A percentile compares a stretch with the other conserved stretches of the same genome.
Conservation (phyloP, 2,797 vertebrate genomes). For the Eulemur mongoz region DNA sequence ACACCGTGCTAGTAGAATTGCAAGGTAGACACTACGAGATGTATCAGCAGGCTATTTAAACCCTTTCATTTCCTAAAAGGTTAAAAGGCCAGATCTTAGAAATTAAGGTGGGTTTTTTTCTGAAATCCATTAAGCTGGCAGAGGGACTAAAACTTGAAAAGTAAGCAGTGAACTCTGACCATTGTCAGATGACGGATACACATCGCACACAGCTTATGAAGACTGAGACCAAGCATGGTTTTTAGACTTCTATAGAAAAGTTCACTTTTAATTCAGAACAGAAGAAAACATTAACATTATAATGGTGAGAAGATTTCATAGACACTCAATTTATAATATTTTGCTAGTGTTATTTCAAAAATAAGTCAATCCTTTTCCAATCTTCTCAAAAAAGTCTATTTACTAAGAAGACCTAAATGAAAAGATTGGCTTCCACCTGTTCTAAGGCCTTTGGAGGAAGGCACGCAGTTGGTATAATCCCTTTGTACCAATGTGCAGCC, state of each 20-base stretch:
- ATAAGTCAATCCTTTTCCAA: neutral
- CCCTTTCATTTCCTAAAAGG: slow-evolving; percentile 72
- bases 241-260: neutral
- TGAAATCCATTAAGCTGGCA: slow-evolving; percentile 27
- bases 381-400: neutral
- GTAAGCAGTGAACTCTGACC: neutral
- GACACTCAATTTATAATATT: neutral
- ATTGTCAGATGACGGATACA: neutral
- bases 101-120: neutral
- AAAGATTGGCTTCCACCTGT: neutral
- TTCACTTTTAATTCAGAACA: neutral
- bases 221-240: neutral
- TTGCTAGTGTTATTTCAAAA: slow-evolving; percentile 7
- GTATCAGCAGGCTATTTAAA: slow-evolving; percentile 54
- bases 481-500: neutral
- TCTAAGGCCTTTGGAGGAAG: neutral
- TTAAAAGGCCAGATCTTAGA: slow-evolving; percentile 66
- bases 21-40: slow-evolving; percentile 62
- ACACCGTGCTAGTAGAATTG: neutral
- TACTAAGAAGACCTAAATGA: neutral
- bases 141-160: slow-evolving; percentile 60
- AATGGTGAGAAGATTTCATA: neutral
- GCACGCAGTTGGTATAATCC: neutral
- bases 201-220: neutral
- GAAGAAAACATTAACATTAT: neutral